Evolutionary conservation across 2,888 invertebrate species (phyloP), one percentile per base, ranked within the genome.

Genomic region (Thecocarcelia acutangulata): DNA sequence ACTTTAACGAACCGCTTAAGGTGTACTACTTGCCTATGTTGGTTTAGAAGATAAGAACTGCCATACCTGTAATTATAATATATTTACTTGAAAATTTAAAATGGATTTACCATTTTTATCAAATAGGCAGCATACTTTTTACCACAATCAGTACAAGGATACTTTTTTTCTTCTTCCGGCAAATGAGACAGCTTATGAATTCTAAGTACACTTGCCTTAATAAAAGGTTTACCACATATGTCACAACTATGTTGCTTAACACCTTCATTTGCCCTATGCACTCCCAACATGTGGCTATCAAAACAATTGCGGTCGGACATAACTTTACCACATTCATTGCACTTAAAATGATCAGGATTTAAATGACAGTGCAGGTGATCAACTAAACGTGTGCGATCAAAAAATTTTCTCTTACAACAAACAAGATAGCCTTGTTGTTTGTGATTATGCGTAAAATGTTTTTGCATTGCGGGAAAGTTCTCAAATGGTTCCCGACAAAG

Each of bases 361-460:
- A 87, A 66, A 80, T 91, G 91, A 2, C 88, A 87, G 59, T 89
- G 87, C 0, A 91, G 89, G 72, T 91, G 91, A 66, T 90, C 90
- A 9, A 90, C 86, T 44, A 91, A 85, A 9, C 88, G 86, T 6
- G 88, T 87, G 0, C 90, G 87, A 50, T 89, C 89, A 58, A 87
- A 88, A 52, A 90, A 89, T 75, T 90, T 90, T 54, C 88, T 88
- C 69, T 89, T 89, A 75, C 91, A 91, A 54, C 91, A 91, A 9
- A 87, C 81, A 0, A 88, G 87, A 75, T 89, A 91, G 2, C 90
- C 90, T 28, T 54, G 68, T 21, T 86, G 85, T 40, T 89, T 74
- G 42, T 84, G 84, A 13, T 33, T 15, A 9, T 37, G 12, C 0
- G 50, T 61, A 46, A 82, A 84, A 21, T 84, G 84, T 37, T 66